phyloP scores from a whole-genome alignment of 2,888 invertebrate genomes.

The Phragmatobia fuliginosa region DNA sequence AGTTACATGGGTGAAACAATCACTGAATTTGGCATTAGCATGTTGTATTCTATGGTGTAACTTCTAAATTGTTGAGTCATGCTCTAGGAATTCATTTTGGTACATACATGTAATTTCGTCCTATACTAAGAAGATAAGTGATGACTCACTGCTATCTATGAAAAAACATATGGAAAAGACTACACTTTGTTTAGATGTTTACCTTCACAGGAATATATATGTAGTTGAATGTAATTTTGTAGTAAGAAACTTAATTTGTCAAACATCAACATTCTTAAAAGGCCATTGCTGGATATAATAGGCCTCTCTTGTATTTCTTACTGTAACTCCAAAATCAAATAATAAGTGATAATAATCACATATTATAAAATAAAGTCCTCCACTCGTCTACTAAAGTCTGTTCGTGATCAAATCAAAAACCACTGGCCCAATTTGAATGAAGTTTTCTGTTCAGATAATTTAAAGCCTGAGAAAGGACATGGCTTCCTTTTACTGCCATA shows the following conservation, averaged over 20 bases:
- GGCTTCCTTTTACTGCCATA: no score
- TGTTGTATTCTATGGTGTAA: conserved; percentile 16
- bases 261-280: not conserved
- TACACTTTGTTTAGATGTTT: not conserved
- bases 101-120: conserved; percentile 53
- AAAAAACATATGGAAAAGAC: conserved; percentile 41
- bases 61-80: conserved; percentile 32
- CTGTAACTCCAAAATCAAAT: not conserved
- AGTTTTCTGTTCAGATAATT: no score
- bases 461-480: no score
- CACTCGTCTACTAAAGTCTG: no score
- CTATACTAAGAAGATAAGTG: conserved; percentile 28
- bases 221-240: not conserved
- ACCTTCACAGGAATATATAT: not conserved
- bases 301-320: no score
- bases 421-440: no score
- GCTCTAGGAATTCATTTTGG: conserved; percentile 33
- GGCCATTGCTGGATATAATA: not conserved
- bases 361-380: no score
- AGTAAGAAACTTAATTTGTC: not conserved
- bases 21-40: not conserved
- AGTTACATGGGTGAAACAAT: no score
- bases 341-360: not conserved
- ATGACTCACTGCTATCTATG: conserved; percentile 45
- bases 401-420: no score